Percentiles rank a stretch among this genome's conserved stretches.
Evolutionary conservation across 2,888 invertebrate species (phyloP).

Genomic region (Euspilapteryx auroguttella): DNA sequence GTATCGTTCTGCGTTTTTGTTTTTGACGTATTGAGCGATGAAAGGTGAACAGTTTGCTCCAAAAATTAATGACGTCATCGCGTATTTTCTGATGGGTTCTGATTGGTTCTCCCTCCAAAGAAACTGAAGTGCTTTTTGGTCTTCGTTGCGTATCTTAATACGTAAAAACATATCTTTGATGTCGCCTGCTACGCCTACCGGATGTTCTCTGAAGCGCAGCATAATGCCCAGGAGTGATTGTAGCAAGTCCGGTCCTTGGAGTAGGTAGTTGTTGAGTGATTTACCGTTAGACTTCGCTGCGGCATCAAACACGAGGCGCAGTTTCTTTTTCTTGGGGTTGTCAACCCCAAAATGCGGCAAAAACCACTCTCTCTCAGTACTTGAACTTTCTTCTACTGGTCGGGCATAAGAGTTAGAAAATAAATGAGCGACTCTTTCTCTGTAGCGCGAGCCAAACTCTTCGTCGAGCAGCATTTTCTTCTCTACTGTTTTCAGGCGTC

Average conservation of each 20-base stretch:
- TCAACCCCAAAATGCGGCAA: conserved; percentile 5
- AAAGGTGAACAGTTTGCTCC: no score
- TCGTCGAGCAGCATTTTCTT: conserved; percentile 5
- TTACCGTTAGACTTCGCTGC: conserved; percentile 12
- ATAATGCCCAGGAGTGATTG: conserved; percentile 15
- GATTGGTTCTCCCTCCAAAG: no score
- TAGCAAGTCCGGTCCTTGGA: conserved; percentile 18
- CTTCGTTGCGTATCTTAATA: conserved; percentile 12
- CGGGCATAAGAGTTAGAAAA: conserved; percentile 3
- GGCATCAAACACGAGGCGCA: conserved; percentile 17
- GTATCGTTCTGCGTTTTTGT: conserved; percentile 7
- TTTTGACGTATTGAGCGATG: conserved; percentile 7
- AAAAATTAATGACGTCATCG: no score
- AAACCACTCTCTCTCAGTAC: no score
- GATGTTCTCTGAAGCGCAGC: conserved; percentile 18
- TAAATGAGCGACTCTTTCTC: conserved; percentile 4
- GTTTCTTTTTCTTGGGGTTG: conserved; percentile 5
- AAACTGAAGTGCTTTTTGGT: conserved; percentile 14
- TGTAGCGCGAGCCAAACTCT: conserved; percentile 1
- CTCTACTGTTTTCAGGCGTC: conserved; percentile 9
- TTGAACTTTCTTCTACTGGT: not conserved
- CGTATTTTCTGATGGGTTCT: conserved; percentile 3
- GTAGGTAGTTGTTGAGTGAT: conserved; percentile 14
- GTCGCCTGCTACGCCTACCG: no score
- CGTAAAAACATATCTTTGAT: no score